phyloP scores from a whole-genome alignment of 2,888 invertebrate genomes.

The Plusia festucae region DNA sequence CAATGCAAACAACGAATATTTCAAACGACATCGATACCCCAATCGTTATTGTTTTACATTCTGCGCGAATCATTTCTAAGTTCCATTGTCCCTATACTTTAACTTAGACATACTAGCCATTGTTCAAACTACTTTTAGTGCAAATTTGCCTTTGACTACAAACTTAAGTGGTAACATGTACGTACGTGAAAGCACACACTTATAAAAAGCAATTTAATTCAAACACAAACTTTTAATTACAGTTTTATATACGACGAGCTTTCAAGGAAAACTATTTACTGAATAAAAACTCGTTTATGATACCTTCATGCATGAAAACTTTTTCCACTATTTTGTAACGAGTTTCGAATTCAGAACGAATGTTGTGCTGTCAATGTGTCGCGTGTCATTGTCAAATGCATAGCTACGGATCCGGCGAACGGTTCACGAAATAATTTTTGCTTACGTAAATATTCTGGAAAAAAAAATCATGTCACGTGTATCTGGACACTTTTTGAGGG shows the following conservation, averaged over 20 bases:
- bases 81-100: not conserved
- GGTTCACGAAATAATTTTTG: slow-evolving; percentile 32
- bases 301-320: slow-evolving; percentile 24
- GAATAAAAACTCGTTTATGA: not conserved
- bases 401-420: slow-evolving; percentile 10
- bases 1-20: no score
- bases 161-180: not conserved
- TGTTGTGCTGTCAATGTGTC: slow-evolving; percentile 31
- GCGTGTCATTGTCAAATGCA: slow-evolving; percentile 44
- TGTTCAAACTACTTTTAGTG: not conserved
- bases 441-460: slow-evolving; percentile 22
- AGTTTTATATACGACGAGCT: not conserved
- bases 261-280: not conserved
- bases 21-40: no score
- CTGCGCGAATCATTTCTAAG: not conserved
- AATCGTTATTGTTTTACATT: not conserved
- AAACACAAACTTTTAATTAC: not conserved
- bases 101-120: not conserved
- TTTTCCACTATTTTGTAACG: slow-evolving; percentile 17
- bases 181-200: not conserved
- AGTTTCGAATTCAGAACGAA: slow-evolving; percentile 57
- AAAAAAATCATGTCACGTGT: slow-evolving; percentile 44
- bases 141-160: not conserved
- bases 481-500: slow-evolving; percentile 33
- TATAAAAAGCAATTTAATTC: not conserved